Evolutionary conservation across 2,888 invertebrate genomes (phyloP).

Genomic region (Hedychridium roseum): DNA sequence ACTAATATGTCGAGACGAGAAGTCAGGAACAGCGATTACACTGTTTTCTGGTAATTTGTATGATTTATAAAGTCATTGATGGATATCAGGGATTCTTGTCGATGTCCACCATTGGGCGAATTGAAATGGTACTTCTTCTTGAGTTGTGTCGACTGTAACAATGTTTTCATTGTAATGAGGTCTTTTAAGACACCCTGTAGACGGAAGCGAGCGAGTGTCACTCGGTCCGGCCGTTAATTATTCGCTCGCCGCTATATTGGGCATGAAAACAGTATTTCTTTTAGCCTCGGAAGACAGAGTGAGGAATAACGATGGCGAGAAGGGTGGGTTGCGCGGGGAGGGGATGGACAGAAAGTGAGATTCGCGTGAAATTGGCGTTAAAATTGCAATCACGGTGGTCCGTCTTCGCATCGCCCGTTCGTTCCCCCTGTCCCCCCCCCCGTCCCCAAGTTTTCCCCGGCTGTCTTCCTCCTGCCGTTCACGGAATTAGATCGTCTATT

Average conservation of each 20-base stretch:
- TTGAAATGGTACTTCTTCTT: no score
- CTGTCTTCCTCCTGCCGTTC: constrained; percentile 42
- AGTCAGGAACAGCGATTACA: no score
- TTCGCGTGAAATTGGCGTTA: constrained; percentile 63
- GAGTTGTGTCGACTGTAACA: no score
- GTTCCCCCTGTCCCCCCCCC: constrained; percentile 10
- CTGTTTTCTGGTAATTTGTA: no score
- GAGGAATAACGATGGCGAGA: no score
- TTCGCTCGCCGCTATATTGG: constrained; percentile 57
- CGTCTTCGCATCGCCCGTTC: constrained; percentile 30
- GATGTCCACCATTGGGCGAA: no score
- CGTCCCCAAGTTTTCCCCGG: constrained; percentile 24
- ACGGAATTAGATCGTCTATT: constrained; percentile 63
- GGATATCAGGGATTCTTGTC: no score
- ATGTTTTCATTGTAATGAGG: background rate
- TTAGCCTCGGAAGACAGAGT: constrained; percentile 47
- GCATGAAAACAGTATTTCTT: constrained; percentile 61
- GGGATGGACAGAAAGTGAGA: no score
- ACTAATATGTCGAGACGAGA: no score
- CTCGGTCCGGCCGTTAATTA: constrained; percentile 52
- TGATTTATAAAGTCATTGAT: no score
- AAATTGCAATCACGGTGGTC: constrained; percentile 64
- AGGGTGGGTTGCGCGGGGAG: no score
- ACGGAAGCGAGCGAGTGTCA: constrained; percentile 15
- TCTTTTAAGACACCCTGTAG: constrained; percentile 36